Base-by-base conservation (phyloP, 23 tunicate species). In the Clavelina lepadiformis region DNA sequence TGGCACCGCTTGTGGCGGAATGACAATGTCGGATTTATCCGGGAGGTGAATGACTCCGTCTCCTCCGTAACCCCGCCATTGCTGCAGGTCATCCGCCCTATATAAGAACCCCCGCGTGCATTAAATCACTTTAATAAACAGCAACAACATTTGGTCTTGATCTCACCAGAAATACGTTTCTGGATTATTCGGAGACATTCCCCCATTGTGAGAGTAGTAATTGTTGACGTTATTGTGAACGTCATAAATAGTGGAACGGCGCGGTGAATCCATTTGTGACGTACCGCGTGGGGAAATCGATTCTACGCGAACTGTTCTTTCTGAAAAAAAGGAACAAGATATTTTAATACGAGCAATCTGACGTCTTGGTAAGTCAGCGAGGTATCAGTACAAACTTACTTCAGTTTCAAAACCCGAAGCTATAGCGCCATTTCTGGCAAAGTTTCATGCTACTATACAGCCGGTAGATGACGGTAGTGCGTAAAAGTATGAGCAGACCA, bases 1-100 rank as follows among this genome's bases (percentile, higher is more conserved):
- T 0, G 95, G 95, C 33, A 86, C 77, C 15, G 85, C 74, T 38
- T 86, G 86, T 0, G 95, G 85, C 0, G 95, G 95, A 3, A 86
- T 75, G 3, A 76, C 80, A 7, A 78, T 72, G 26, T 86, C 85
- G 28, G 76, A 63, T n/a, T 78, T 78, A 58, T 72, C 74, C 6
- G 95, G 95, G 34, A 86, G 80, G 28, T 77, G 80, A 3, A 86
- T 86, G 5, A 71, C 57, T 5, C 85, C 85, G 23, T 71, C 65
- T 1, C 95, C 95, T 33, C 85, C 95, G 13, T 37, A 66, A 2
- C 71, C 85, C 46, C 68, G 68, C 84, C 84, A 78, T 3, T 78
- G 2, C 15, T 45, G 46, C 11, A 46, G 46, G 36, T 66, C 57
- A 24, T 28, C 72, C 7, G 72, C 72, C 72, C 72, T 66, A 57